A percentile compares a stretch with the other conserved stretches of the same genome.
Evolutionary conservation across 2,113 vertebrate genomes (phyloP).

Genomic region (Osmerus mordax): DNA sequence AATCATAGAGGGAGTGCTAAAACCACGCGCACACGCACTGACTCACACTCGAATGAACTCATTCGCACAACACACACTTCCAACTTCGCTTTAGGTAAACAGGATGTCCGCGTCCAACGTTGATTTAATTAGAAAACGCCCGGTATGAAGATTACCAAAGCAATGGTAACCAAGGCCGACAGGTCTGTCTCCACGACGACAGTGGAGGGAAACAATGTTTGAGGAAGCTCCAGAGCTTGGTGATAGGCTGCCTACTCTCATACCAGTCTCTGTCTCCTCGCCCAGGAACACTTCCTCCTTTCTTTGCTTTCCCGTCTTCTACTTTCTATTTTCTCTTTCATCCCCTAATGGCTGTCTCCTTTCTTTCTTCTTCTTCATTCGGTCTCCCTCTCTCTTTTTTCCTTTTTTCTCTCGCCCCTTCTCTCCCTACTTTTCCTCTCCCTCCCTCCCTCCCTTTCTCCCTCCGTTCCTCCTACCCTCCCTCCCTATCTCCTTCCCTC

Average conservation of each 20-base stretch:
- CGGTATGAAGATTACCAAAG: constrained; percentile 36
- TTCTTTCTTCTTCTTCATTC: neutral
- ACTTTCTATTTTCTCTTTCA: neutral
- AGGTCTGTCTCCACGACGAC: constrained; percentile 43
- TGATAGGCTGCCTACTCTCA: constrained; percentile 38
- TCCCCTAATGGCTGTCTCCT: neutral
- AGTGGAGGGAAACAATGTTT: constrained; percentile 42
- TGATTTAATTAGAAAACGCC: constrained; percentile 53
- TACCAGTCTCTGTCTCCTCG: neutral
- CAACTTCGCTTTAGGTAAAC: constrained; percentile 35
- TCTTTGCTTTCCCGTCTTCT: neutral
- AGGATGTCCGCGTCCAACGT: constrained; percentile 30
- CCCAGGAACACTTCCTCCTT: neutral
- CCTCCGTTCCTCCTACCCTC: too few species aligned
- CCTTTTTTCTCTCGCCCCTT: too few species aligned
- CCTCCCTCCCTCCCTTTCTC: too few species aligned
- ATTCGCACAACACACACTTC: neutral
- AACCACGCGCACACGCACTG: constrained; percentile 7
- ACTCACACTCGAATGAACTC: neutral
- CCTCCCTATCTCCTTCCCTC: too few species aligned
- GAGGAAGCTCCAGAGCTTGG: constrained; percentile 18
- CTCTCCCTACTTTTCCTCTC: too few species aligned
- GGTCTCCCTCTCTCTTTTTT: constrained; percentile 5
- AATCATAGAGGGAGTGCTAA: neutral
- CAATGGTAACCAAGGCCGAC: constrained; percentile 39